phyloP scores from a whole-genome alignment of 2,797 vertebrate species.

The Chelonia mydas region DNA sequence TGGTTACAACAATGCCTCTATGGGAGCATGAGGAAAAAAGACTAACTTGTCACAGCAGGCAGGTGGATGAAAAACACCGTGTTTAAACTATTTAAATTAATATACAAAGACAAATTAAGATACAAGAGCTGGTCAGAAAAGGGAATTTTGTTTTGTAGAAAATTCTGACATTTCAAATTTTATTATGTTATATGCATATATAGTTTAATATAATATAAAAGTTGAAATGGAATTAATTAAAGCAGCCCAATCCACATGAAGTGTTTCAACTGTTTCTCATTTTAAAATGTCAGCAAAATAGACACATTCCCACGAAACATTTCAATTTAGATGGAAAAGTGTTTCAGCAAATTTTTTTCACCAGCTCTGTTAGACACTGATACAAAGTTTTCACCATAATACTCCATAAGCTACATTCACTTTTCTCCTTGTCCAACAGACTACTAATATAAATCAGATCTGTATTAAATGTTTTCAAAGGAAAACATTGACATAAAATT shows the following conservation, averaged over 20 bases:
- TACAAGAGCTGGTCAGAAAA: background rate
- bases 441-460: background rate
- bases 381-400: background rate
- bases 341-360: background rate
- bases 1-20: background rate
- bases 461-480: background rate
- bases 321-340: background rate
- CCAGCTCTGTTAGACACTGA: background rate
- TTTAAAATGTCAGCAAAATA: background rate
- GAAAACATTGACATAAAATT: background rate
- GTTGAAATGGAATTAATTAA: background rate
- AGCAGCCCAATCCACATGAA: background rate
- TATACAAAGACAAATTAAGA: background rate
- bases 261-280: background rate
- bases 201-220: background rate
- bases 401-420: background rate
- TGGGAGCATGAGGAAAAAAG: background rate
- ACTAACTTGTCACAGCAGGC: background rate
- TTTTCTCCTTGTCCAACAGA: background rate
- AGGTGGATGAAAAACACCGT: background rate
- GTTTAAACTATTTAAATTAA: background rate
- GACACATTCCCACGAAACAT: rapidly evolving
- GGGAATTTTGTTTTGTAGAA: background rate
- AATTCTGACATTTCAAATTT: background rate
- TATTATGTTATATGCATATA: background rate